phyloP scores from a whole-genome alignment of 2,888 invertebrate genomes.

The Perdita meconis region DNA sequence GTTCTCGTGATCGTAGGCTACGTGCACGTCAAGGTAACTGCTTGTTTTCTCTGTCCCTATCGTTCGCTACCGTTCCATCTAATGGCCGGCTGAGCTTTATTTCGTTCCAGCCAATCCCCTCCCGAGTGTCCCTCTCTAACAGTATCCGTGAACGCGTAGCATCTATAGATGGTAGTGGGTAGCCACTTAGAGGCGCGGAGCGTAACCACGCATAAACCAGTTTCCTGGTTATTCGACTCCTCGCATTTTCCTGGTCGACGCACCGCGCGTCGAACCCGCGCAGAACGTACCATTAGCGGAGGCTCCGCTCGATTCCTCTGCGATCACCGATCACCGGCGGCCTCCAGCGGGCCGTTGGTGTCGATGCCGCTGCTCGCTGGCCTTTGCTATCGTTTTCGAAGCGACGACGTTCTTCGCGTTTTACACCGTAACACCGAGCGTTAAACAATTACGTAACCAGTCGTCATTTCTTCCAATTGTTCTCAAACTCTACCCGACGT shows the following conservation, averaged over 20 bases:
- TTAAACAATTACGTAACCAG: slow-evolving; percentile 72
- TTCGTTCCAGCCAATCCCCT: slow-evolving; percentile 57
- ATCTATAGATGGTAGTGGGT: slow-evolving; percentile 71
- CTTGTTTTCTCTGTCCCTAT: slow-evolving; percentile 40
- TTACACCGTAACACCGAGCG: slow-evolving; percentile 50
- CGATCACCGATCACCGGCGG: slow-evolving; percentile 64
- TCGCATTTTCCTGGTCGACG: slow-evolving; percentile 79
- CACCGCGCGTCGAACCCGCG: slow-evolving; percentile 76
- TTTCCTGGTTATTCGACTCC: slow-evolving; percentile 82
- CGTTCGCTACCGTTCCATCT: slow-evolving; percentile 54
- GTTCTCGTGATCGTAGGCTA: slow-evolving; percentile 53
- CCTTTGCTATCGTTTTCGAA: slow-evolving; percentile 57
- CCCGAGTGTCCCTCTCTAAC: slow-evolving; percentile 51
- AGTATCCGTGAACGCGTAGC: slow-evolving; percentile 59
- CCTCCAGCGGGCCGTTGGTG: slow-evolving; percentile 55
- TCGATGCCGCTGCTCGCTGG: slow-evolving; percentile 59
- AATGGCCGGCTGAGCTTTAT: slow-evolving; percentile 57
- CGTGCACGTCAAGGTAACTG: slow-evolving; percentile 56
- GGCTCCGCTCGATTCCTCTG: slow-evolving; percentile 62
- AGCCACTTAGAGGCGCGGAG: slow-evolving; percentile 74
- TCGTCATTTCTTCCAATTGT: slow-evolving; percentile 22
- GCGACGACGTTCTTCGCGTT: slow-evolving; percentile 32
- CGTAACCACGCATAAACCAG: slow-evolving; percentile 82
- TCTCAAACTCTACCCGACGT: not conserved
- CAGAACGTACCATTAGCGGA: slow-evolving; percentile 79